Conservation (phyloP, 2,888 invertebrate species). For the Diploptera punctata region DNA sequence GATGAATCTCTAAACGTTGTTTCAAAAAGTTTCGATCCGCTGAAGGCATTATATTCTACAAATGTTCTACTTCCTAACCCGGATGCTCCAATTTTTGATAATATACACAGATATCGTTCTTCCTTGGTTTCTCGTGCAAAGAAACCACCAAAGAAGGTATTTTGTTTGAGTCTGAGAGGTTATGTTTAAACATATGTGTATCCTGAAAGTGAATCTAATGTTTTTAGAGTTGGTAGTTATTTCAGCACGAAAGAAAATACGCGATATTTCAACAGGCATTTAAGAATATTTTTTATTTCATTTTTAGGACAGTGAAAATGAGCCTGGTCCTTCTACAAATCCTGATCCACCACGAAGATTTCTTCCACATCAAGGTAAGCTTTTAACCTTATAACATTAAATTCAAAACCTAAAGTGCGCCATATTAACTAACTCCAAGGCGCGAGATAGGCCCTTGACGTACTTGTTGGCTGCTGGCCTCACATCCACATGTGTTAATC, state of each 20-base stretch:
- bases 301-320: slow-evolving; percentile 11
- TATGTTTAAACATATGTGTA: neutral
- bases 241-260: too few relatives aligned
- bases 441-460: too few relatives aligned
- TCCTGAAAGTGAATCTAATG: too few relatives aligned
- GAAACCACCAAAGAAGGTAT: slow-evolving; percentile 16
- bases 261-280: too few relatives aligned
- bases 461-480: too few relatives aligned
- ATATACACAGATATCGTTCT: slow-evolving; percentile 64
- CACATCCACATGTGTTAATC: too few relatives aligned
- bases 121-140: neutral
- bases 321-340: slow-evolving; percentile 4
- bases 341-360: slow-evolving; percentile 52
- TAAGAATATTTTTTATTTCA: neutral
- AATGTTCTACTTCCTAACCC: slow-evolving; percentile 62
- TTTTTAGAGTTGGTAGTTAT: too few relatives aligned
- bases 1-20: slow-evolving; percentile 61
- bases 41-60: slow-evolving; percentile 70
- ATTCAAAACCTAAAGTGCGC: too few relatives aligned
- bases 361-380: slow-evolving; percentile 59
- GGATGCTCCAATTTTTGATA: slow-evolving; percentile 70
- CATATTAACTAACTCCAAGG: too few relatives aligned
- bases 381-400: too few relatives aligned
- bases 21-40: slow-evolving; percentile 69
- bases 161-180: neutral